Conservation (phyloP, 1,140 invertebrate genomes). For the Musca vetustissima region DNA sequence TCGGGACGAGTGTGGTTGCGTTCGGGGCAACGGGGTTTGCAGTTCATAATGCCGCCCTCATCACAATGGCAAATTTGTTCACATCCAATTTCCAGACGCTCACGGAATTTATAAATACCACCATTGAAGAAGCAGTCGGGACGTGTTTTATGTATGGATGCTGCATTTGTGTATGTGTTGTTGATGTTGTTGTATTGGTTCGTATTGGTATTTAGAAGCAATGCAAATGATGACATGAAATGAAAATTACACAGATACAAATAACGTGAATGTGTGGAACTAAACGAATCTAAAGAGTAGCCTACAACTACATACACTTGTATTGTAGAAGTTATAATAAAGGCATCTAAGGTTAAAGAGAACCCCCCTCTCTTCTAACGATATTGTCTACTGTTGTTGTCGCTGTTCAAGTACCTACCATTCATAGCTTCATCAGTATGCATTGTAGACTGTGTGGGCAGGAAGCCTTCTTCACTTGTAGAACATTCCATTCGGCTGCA, state of each 20-base stretch:
- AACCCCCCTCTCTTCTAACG: not conserved
- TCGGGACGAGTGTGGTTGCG: conserved; percentile 57
- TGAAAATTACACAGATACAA: conserved; percentile 12
- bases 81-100: conserved; percentile 77
- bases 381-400: not conserved
- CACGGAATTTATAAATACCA: conserved; percentile 69
- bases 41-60: conserved; percentile 61
- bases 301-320: too few species aligned
- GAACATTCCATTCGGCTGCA: conserved; percentile 70
- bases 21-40: conserved; percentile 47
- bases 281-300: not conserved
- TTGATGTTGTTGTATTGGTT: conserved; percentile 14
- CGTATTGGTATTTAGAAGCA: conserved; percentile 4
- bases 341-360: not conserved
- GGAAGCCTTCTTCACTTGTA: not conserved
- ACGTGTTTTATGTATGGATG: conserved; percentile 39
- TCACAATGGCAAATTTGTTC: conserved; percentile 75
- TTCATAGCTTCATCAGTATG: conserved; percentile 41
- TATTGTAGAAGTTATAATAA: too few species aligned
- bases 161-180: conserved; percentile 21
- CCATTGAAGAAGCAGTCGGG: conserved; percentile 77
- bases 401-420: conserved; percentile 14
- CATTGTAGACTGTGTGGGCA: conserved; percentile 36
- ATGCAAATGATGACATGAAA: conserved; percentile 19
- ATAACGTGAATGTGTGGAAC: conserved; percentile 15